phyloP scores from a whole-genome alignment of 2,888 invertebrate genomes.

The Adelphocoris suturalis region DNA sequence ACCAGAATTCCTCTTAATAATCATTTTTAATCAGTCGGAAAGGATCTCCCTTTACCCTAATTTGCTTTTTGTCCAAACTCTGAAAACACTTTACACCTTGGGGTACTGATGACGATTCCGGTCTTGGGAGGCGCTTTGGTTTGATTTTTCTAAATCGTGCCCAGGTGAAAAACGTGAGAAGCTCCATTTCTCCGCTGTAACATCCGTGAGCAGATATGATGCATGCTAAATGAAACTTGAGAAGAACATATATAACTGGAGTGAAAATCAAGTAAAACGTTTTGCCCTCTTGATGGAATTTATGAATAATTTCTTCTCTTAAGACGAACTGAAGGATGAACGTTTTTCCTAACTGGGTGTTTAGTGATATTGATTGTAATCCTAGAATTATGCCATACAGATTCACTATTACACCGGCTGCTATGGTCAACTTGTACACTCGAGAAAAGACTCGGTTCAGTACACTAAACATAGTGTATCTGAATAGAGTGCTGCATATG shows the following conservation, averaged over 20 bases:
- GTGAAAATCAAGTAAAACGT: background rate
- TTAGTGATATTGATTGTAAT: background rate
- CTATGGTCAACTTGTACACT: background rate
- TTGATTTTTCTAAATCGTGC: too few species aligned
- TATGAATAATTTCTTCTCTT: background rate
- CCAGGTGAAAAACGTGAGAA: constrained; percentile 8
- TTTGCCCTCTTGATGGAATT: background rate
- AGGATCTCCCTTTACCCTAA: too few species aligned
- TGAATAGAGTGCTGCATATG: background rate
- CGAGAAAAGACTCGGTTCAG: background rate
- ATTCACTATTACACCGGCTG: background rate
- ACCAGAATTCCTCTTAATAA: too few species aligned
- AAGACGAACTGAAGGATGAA: background rate
- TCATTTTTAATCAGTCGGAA: too few species aligned
- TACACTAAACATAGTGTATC: background rate
- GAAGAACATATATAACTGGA: background rate
- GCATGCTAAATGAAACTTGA: background rate
- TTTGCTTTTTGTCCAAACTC: too few species aligned
- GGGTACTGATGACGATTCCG: too few species aligned
- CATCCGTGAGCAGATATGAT: background rate
- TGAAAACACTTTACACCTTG: too few species aligned
- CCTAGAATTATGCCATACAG: background rate
- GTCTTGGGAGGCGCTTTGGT: too few species aligned
- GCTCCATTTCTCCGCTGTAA: background rate
- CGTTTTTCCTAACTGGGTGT: background rate